A percentile compares a stretch with the other conserved stretches of the same genome.
These are phyloP conservation scores for Hyles euphorbiae DNA, from an alignment of 1,140 invertebrate genomes.

Conservation along the genomic window DNA sequence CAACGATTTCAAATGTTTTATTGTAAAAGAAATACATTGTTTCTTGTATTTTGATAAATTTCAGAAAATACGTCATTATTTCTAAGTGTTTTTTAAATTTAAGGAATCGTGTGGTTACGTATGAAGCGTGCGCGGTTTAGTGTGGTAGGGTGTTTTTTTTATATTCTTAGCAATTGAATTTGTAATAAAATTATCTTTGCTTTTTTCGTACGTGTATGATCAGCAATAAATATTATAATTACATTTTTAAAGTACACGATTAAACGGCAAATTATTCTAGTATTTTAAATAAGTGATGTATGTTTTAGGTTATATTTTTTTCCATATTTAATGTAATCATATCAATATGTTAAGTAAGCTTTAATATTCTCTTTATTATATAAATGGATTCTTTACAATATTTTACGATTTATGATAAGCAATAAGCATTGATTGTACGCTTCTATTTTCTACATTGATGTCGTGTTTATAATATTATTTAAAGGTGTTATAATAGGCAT, in stretches of 20 bases:
- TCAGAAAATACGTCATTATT: too few relatives aligned
- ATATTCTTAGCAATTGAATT: neutral
- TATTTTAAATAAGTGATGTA: neutral
- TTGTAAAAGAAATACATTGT: too few relatives aligned
- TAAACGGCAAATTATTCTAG: neutral
- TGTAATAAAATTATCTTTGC: neutral
- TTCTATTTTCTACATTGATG: constrained; percentile 30
- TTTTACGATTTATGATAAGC: constrained; percentile 26
- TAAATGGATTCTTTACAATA: constrained; percentile 17
- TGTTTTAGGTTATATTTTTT: neutral
- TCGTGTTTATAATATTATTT: constrained; percentile 21
- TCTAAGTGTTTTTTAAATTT: too few relatives aligned
- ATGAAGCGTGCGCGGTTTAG: too few relatives aligned
- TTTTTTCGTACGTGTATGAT: neutral
- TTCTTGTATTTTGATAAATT: too few relatives aligned
- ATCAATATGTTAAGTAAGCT: constrained; percentile 42
- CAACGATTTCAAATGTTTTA: too few relatives aligned
- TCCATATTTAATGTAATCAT: constrained; percentile 30
- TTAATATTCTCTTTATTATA: constrained; percentile 18
- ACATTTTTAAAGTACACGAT: neutral
- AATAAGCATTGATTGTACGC: constrained; percentile 32
- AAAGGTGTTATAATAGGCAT: constrained; percentile 14
- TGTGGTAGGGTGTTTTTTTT: too few relatives aligned
- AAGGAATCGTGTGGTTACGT: too few relatives aligned
- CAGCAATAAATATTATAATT: neutral